A percentile compares a stretch with the other conserved stretches of the same genome.
These are phyloP conservation scores for Drosophila pegasa DNA, from an alignment of 2,888 invertebrate genomes.

Conservation along the genomic window DNA sequence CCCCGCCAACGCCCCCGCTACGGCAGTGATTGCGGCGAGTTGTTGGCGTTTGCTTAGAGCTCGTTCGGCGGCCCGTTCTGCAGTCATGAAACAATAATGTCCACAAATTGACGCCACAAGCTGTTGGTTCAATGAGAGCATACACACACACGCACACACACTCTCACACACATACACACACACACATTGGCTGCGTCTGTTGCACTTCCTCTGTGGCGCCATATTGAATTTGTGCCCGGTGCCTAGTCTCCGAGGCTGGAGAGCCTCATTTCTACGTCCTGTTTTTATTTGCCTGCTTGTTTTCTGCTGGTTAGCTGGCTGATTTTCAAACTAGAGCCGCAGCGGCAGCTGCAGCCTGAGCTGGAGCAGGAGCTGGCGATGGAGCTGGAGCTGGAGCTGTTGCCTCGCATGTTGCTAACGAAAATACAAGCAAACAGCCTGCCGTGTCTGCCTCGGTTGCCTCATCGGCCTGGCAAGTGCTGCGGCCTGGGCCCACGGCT, in stretches of 20 bases:
- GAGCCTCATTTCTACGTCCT: slow-evolving; percentile 30
- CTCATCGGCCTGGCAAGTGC: background rate
- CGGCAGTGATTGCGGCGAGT: slow-evolving; percentile 68
- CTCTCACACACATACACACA: slow-evolving; percentile 8
- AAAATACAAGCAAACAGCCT: slow-evolving; percentile 66
- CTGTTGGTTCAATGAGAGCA: slow-evolving; percentile 72
- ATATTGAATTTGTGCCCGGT: slow-evolving; percentile 69
- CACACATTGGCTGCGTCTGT: slow-evolving; percentile 51
- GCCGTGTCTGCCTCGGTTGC: background rate
- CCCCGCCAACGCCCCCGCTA: background rate
- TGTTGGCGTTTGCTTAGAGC: slow-evolving; percentile 64
- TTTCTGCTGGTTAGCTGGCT: slow-evolving; percentile 76
- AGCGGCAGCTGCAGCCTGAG: slow-evolving; percentile 12
- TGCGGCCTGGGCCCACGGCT: slow-evolving; percentile 2
- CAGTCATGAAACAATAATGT: slow-evolving; percentile 78
- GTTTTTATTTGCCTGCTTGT: slow-evolving; percentile 77
- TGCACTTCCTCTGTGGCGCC: slow-evolving; percentile 69
- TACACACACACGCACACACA: slow-evolving; percentile 14
- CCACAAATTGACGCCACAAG: slow-evolving; percentile 80
- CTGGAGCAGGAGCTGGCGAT: slow-evolving; percentile 7
- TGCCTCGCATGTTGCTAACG: slow-evolving; percentile 59
- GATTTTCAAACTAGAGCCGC: slow-evolving; percentile 63
- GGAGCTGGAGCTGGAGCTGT: slow-evolving; percentile 1
- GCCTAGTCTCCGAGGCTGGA: slow-evolving; percentile 27
- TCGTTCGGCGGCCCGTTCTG: slow-evolving; percentile 52